Conservation (phyloP, 2,888 invertebrate species). For the Scaptomyza cyrtandrae region DNA sequence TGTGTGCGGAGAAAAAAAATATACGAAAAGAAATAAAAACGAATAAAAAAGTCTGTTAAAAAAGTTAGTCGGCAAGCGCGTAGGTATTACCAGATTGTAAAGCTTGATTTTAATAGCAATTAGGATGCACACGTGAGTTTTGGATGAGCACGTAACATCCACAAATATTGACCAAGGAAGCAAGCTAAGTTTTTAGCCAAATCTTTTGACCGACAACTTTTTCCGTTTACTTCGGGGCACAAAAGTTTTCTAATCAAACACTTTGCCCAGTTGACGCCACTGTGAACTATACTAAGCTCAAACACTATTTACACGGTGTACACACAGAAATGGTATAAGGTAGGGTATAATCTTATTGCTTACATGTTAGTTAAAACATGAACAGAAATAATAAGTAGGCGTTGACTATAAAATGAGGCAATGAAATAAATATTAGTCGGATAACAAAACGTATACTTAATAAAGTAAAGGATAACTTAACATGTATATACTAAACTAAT, state of each 20-base stretch:
- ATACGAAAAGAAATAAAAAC: background rate
- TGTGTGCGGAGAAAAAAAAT: constrained; percentile 1
- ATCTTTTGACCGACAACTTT: constrained; percentile 57
- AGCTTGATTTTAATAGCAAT: constrained; percentile 37
- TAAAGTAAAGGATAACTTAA: too few relatives aligned
- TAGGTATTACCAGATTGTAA: constrained; percentile 6
- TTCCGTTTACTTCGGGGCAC: background rate
- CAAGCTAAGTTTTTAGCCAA: constrained; percentile 45
- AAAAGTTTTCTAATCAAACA: constrained; percentile 77
- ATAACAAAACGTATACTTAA: too few relatives aligned
- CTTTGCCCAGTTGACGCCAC: constrained; percentile 50
- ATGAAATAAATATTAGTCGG: background rate
- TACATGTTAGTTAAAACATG: background rate
- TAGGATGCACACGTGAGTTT: constrained; percentile 30
- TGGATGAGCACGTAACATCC: constrained; percentile 19
- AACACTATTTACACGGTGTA: background rate
- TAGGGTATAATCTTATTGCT: background rate
- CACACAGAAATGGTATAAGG: background rate
- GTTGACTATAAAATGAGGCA: too few relatives aligned
- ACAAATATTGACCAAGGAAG: constrained; percentile 46
- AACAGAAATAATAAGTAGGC: too few relatives aligned
- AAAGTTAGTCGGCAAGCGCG: background rate
- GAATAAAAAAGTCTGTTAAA: background rate
- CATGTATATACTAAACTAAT: too few relatives aligned
- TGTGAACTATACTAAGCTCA: constrained; percentile 40